Percentiles rank a stretch among this genome's conserved stretches.
These are phyloP conservation scores for Lepisosteus osseus DNA, from an alignment of 2,113 vertebrate species.

Conservation along the genomic window DNA sequence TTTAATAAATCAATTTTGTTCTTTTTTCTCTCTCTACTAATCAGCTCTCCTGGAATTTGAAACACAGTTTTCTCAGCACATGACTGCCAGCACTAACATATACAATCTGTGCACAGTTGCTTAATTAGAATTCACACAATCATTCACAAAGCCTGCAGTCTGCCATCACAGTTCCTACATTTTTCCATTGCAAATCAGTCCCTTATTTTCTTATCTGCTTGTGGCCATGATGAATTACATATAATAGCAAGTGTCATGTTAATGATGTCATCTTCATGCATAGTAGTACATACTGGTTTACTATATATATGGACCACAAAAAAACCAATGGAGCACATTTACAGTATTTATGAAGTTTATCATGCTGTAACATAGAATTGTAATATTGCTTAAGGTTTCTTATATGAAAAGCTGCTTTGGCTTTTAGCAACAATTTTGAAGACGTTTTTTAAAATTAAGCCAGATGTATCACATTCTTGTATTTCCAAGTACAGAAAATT, in stretches of 20 bases:
- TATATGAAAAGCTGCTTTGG: no score
- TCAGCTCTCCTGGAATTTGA: conserved; percentile 15
- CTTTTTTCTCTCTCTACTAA: background rate
- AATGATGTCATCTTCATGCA: no score
- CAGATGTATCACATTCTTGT: no score
- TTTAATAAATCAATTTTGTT: background rate
- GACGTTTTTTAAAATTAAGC: no score
- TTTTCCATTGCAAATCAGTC: background rate
- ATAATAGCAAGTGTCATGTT: background rate
- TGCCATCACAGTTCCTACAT: background rate
- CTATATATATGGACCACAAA: no score
- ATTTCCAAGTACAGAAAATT: no score
- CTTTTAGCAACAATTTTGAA: no score
- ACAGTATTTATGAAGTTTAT: no score
- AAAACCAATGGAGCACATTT: no score
- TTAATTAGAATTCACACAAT: conserved; percentile 2
- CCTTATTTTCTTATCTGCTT: background rate
- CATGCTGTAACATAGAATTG: no score
- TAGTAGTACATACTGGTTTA: no score
- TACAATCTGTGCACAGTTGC: background rate
- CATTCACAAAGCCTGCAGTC: background rate
- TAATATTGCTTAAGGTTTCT: no score
- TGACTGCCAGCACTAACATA: background rate
- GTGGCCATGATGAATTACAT: background rate
- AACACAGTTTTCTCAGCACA: conserved; percentile 1